phyloP scores from a whole-genome alignment of 2,888 invertebrate genomes.

The Habroteleia sp. region DNA sequence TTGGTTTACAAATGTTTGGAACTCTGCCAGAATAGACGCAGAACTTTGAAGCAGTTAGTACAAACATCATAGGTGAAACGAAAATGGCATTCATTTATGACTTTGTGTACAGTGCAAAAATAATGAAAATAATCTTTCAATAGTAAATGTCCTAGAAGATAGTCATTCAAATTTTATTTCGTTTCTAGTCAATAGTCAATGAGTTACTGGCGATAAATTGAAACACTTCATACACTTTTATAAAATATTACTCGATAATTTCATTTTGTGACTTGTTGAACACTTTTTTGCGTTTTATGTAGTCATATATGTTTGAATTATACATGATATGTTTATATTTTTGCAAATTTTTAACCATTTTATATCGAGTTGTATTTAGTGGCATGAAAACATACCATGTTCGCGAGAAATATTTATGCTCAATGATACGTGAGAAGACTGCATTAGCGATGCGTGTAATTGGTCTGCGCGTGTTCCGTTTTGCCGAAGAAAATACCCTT shows the following conservation, averaged over 20 bases:
- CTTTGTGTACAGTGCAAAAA: conserved; percentile 13
- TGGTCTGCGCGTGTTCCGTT: conserved; percentile 48
- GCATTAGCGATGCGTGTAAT: conserved; percentile 54
- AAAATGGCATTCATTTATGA: conserved; percentile 20
- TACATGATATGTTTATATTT: conserved; percentile 29
- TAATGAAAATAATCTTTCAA: not conserved
- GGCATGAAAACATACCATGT: conserved; percentile 18
- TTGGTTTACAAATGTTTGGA: conserved; percentile 49
- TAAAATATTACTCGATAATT: too few relatives aligned
- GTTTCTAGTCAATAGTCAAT: too few relatives aligned
- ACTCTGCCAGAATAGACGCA: conserved; percentile 32
- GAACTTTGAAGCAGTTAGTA: conserved; percentile 42
- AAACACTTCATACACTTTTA: too few relatives aligned
- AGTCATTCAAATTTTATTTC: too few relatives aligned
- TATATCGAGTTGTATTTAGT: conserved; percentile 36
- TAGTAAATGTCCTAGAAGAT: not conserved
- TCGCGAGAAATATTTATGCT: conserved; percentile 44
- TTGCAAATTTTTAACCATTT: conserved; percentile 24
- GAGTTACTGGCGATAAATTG: too few relatives aligned
- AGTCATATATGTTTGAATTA: conserved; percentile 8
- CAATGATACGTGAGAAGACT: conserved; percentile 53
- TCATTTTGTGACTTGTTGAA: too few relatives aligned
- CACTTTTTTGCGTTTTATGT: too few relatives aligned
- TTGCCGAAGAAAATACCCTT: conserved; percentile 54
- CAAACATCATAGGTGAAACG: conserved; percentile 16